phyloP scores from a whole-genome alignment of 2,113 vertebrate genomes.

The Halcyon malimbica region DNA sequence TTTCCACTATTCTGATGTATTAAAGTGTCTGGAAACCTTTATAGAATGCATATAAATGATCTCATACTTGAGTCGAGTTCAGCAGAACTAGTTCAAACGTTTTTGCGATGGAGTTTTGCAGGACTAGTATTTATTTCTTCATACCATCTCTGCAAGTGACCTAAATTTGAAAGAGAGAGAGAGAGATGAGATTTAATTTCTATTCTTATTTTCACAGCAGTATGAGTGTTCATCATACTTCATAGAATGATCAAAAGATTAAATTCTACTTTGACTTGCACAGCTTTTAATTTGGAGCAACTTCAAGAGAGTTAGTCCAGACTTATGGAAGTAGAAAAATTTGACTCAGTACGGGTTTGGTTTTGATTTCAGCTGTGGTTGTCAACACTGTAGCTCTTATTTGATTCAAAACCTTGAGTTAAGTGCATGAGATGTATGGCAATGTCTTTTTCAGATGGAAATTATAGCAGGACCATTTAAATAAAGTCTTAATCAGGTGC shows the following conservation, averaged over 20 bases:
- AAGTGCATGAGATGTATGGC: not conserved
- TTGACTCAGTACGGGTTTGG: not conserved
- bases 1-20: not conserved
- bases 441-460: constrained; percentile 1
- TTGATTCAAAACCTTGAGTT: not conserved
- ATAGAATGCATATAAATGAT: not conserved
- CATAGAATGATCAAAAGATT: not conserved
- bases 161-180: not conserved
- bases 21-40: not conserved
- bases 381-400: not conserved
- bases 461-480: not conserved
- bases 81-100: not conserved
- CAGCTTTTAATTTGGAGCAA: not conserved
- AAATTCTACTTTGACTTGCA: not conserved
- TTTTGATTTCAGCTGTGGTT: not conserved
- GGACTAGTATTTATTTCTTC: not conserved
- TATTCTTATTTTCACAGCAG: not conserved
- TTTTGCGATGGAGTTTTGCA: not conserved
- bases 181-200: not conserved
- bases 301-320: not conserved
- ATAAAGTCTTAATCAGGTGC: constrained; percentile 51
- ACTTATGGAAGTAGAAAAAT: not conserved
- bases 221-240: not conserved
- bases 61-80: not conserved
- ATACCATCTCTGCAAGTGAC: not conserved